Evolutionary conservation across 1,140 invertebrate genomes (phyloP).

Genomic region (Oedothorax gibbosus): DNA sequence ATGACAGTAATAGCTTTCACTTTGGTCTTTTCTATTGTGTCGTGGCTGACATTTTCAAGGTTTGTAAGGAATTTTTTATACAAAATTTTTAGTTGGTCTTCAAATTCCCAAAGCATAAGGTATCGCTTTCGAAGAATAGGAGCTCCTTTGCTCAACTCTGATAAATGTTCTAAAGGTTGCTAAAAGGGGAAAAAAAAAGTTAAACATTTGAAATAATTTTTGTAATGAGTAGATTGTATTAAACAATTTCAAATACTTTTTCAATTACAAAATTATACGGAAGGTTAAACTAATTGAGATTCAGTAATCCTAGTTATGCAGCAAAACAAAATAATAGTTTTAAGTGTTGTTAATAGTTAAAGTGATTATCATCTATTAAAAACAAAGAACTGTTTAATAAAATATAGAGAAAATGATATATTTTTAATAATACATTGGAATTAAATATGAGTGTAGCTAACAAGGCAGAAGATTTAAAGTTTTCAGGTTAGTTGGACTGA

Average conservation of each 20-base stretch:
- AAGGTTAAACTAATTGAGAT: too few species aligned
- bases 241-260: too few species aligned
- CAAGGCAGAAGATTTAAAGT: too few species aligned
- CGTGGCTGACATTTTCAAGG: conserved; percentile 75
- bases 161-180: conserved; percentile 71
- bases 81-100: conserved; percentile 82
- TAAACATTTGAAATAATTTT: too few species aligned
- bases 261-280: too few species aligned
- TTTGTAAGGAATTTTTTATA: conserved; percentile 80
- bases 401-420: too few species aligned
- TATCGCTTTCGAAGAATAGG: conserved; percentile 68
- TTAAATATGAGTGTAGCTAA: too few species aligned
- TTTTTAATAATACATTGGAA: too few species aligned
- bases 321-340: too few species aligned
- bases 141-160: conserved; percentile 67
- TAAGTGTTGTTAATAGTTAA: conserved; percentile 7
- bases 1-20: conserved; percentile 82
- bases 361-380: not conserved
- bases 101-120: conserved; percentile 79
- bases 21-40: conserved; percentile 82
- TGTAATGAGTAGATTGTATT: too few species aligned
- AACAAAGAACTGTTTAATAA: not conserved
- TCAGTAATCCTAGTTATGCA: too few species aligned
- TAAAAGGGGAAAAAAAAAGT: conserved; percentile 66
- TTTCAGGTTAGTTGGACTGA: too few species aligned